Evolutionary conservation across 2,797 vertebrate species (phyloP).

Genomic region (Enteromius radiatus): DNA sequence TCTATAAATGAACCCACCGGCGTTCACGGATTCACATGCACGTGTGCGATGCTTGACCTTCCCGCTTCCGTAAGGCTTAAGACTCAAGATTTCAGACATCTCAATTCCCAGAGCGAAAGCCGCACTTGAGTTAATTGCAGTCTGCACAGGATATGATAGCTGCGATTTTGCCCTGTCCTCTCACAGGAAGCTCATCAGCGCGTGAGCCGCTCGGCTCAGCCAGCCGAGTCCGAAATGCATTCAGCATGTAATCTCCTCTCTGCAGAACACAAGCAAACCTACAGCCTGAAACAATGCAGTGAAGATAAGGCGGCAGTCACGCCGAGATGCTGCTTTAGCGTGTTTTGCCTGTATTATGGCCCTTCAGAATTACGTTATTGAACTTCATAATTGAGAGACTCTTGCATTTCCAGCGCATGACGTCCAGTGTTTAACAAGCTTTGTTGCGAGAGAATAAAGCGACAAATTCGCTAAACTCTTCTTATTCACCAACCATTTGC

Average conservation of each 20-base stretch:
- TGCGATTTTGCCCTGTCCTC: constrained; percentile 44
- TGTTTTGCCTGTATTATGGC: constrained; percentile 39
- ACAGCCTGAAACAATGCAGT: constrained; percentile 56
- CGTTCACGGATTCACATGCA: constrained; percentile 19
- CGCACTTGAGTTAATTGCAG: constrained; percentile 63
- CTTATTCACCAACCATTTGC: neutral
- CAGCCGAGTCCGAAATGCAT: constrained; percentile 54
- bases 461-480: constrained; percentile 3
- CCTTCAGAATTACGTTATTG: constrained; percentile 43
- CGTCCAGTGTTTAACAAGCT: neutral
- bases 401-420: constrained; percentile 6
- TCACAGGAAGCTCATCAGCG: constrained; percentile 60
- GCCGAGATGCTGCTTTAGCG: constrained; percentile 46
- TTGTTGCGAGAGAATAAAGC: constrained; percentile 3
- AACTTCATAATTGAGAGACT: constrained; percentile 38
- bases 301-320: constrained; percentile 42
- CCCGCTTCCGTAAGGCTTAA: constrained; percentile 33
- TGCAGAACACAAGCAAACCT: constrained; percentile 57
- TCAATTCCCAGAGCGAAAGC: constrained; percentile 56
- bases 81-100: constrained; percentile 49
- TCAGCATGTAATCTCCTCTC: constrained; percentile 57
- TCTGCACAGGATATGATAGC: constrained; percentile 56
- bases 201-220: constrained; percentile 43
- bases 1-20: constrained; percentile 24
- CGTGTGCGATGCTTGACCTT: constrained; percentile 36